Evolutionary conservation across 2,113 vertebrate species (phyloP).

Genomic region (Tautogolabrus adspersus): DNA sequence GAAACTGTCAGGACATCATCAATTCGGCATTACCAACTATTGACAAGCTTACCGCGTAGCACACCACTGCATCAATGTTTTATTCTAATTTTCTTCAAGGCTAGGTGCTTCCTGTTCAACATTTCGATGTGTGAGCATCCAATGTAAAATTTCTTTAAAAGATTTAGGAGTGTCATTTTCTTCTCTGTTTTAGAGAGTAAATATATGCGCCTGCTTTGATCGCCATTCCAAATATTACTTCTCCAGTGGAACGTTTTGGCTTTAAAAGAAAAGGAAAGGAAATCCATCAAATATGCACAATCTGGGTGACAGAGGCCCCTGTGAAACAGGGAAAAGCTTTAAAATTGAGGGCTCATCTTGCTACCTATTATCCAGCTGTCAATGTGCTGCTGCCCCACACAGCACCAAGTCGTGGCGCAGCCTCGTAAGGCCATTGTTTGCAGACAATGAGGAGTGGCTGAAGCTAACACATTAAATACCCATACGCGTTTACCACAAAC

Average conservation of each 20-base stretch:
- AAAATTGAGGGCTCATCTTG: background rate
- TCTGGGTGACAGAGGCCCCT: background rate
- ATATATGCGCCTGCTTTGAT: background rate
- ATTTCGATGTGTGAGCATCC: too few relatives aligned
- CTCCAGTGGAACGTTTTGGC: background rate
- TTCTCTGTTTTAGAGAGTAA: background rate
- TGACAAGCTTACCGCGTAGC: too few relatives aligned
- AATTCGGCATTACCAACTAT: too few relatives aligned
- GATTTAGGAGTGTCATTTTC: background rate
- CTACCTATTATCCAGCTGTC: background rate
- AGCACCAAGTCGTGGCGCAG: background rate
- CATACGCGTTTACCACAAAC: too few relatives aligned
- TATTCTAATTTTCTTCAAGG: too few relatives aligned
- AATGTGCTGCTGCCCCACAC: background rate
- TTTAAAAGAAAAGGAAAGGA: background rate
- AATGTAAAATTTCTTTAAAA: too few relatives aligned
- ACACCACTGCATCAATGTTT: too few relatives aligned
- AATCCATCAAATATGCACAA: background rate
- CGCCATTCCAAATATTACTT: background rate
- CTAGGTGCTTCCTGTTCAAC: too few relatives aligned
- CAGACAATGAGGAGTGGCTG: background rate
- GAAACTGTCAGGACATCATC: too few relatives aligned
- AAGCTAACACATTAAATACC: too few relatives aligned
- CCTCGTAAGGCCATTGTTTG: background rate
- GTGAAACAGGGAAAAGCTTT: background rate